Conservation (phyloP, 2,888 invertebrate species). For the Liodrosophila aerea region DNA sequence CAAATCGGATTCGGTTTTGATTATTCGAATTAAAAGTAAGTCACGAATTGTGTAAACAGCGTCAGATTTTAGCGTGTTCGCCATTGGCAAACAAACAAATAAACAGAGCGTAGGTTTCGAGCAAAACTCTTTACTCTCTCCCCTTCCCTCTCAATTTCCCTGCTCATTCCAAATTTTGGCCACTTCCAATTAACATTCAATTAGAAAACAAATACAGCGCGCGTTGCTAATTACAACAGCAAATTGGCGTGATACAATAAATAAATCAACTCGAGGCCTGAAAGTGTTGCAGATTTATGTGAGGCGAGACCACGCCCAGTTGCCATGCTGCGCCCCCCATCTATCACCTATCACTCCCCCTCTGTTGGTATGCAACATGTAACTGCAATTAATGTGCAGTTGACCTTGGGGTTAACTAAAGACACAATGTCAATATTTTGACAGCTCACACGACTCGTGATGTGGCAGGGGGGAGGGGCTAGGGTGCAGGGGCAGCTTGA, state of each 20-base stretch:
- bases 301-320: conserved; percentile 12
- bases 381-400: conserved; percentile 69
- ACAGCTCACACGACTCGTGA: conserved; percentile 40
- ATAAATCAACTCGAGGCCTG: conserved; percentile 17
- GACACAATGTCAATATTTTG: conserved; percentile 71
- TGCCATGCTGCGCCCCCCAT: conserved; percentile 5
- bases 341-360: background rate
- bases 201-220: conserved; percentile 65
- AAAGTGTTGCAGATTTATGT: conserved; percentile 62
- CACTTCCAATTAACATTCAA: conserved; percentile 69
- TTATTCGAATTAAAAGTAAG: conserved; percentile 73
- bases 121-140: no score
- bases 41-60: conserved; percentile 64
- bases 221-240: conserved; percentile 52
- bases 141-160: background rate
- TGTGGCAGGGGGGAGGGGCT: background rate
- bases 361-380: background rate
- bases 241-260: conserved; percentile 45
- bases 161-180: conserved; percentile 30
- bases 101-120: background rate
- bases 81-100: conserved; percentile 25
- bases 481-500: conserved; percentile 34
- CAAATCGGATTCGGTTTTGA: conserved; percentile 63
- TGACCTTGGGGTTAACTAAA: conserved; percentile 69
- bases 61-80: conserved; percentile 59